A percentile compares a stretch with the other conserved stretches of the same genome.
Conservation (phyloP, 2,888 invertebrate species). For the Malthinus seriepunctatus region DNA sequence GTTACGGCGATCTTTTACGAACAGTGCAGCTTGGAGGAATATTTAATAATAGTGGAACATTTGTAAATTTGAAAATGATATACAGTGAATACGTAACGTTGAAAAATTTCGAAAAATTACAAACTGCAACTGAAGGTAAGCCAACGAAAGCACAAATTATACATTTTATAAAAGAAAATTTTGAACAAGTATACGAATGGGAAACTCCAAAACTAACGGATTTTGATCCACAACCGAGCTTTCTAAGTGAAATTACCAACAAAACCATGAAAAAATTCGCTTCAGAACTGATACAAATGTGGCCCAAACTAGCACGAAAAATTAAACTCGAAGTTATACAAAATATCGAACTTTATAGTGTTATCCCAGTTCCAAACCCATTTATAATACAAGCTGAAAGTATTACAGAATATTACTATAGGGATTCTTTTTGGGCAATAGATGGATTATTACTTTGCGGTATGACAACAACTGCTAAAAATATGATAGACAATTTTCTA, state of each 20-base stretch:
- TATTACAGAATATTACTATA: conserved; percentile 78
- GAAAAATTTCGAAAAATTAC: conserved; percentile 60
- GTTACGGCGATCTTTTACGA: conserved; percentile 73
- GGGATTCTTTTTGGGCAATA: conserved; percentile 88
- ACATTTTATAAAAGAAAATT: conserved; percentile 61
- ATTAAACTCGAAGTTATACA: conserved; percentile 61
- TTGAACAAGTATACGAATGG: conserved; percentile 62
- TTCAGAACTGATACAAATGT: conserved; percentile 62
- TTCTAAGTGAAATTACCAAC: conserved; percentile 64
- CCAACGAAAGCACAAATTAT: conserved; percentile 57
- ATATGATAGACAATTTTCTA: conserved; percentile 80
- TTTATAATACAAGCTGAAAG: conserved; percentile 74
- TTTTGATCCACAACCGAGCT: conserved; percentile 62
- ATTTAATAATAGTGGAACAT: too few relatives aligned
- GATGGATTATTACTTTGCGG: conserved; percentile 77
- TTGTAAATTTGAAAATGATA: conserved; percentile 77
- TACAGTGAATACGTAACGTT: conserved; percentile 62
- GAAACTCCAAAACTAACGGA: conserved; percentile 65
- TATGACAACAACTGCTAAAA: conserved; percentile 73
- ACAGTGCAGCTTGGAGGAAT: conserved; percentile 69
- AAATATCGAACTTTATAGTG: conserved; percentile 52
- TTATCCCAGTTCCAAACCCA: conserved; percentile 57
- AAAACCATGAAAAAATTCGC: conserved; percentile 64
- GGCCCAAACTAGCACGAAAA: conserved; percentile 66
- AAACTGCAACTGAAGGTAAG: conserved; percentile 56